Evolutionary conservation across 2,888 invertebrate species (phyloP).

Genomic region (Napeogenes inachia): DNA sequence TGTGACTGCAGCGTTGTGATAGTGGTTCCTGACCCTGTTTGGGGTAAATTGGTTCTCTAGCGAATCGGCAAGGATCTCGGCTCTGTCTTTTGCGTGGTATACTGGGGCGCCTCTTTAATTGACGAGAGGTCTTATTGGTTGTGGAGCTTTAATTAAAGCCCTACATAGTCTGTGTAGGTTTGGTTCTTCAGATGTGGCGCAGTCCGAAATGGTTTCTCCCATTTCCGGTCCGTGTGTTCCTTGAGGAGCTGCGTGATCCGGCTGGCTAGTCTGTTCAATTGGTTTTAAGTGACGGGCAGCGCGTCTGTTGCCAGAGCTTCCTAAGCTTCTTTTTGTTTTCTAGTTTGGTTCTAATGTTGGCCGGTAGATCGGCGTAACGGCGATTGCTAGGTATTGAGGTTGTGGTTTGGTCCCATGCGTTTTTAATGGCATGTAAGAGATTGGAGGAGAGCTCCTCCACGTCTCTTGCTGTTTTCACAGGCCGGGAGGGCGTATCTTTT

Average conservation of each 20-base stretch:
- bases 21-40: background rate
- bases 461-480: too few relatives aligned
- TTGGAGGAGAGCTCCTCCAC: too few relatives aligned
- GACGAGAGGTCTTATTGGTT: constrained; percentile 11
- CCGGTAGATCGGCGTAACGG: constrained; percentile 29
- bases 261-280: constrained; percentile 3
- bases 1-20: background rate
- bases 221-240: constrained; percentile 8
- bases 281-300: constrained; percentile 18
- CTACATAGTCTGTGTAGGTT: constrained; percentile 12
- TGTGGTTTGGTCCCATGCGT: too few relatives aligned
- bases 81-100: constrained; percentile 20
- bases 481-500: too few relatives aligned
- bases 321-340: constrained; percentile 8
- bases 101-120: constrained; percentile 12
- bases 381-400: too few relatives aligned
- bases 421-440: too few relatives aligned
- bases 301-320: constrained; percentile 15
- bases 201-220: constrained; percentile 13
- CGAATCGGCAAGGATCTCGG: constrained; percentile 21
- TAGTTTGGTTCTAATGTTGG: background rate
- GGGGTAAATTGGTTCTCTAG: constrained; percentile 17
- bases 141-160: background rate
- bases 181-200: background rate
- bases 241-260: constrained; percentile 4